Percentiles rank a stretch among this genome's conserved stretches.
phyloP scores from a whole-genome alignment of 2,797 vertebrate species.

The Monodelphis domestica region DNA sequence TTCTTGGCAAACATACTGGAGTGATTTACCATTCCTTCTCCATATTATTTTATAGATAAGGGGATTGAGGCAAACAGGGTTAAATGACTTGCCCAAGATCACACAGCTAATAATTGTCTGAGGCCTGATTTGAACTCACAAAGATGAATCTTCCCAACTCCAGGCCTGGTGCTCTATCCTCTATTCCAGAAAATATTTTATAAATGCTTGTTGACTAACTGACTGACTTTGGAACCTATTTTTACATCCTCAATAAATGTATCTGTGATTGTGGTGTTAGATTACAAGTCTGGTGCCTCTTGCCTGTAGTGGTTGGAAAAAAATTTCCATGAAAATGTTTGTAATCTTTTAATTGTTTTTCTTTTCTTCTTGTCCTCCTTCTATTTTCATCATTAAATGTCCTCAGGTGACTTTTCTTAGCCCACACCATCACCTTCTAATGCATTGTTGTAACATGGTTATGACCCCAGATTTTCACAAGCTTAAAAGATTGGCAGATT shows the following conservation, averaged over 20 bases:
- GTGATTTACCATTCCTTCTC: not conserved
- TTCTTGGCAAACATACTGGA: not conserved
- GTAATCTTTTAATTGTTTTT: not conserved
- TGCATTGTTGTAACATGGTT: not conserved
- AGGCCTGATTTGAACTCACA: not conserved
- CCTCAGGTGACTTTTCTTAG: not conserved
- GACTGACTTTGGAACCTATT: not conserved
- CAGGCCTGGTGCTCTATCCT: not conserved
- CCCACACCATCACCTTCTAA: not conserved
- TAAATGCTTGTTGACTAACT: not conserved
- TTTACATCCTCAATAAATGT: not conserved
- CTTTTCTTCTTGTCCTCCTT: not conserved
- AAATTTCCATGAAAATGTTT: not conserved
- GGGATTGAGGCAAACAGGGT: not conserved
- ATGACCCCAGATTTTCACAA: not conserved
- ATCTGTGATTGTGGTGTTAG: not conserved
- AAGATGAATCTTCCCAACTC: not conserved
- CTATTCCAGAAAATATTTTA: not conserved
- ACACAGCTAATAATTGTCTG: not conserved
- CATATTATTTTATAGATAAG: not conserved
- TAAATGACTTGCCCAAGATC: not conserved
- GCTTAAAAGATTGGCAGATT: not conserved
- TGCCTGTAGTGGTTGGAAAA: not conserved
- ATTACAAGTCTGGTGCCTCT: not conserved
- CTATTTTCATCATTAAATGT: not conserved